Evolutionary conservation across 2,797 vertebrate genomes (phyloP).

Genomic region (Craterocephalus amniculus): DNA sequence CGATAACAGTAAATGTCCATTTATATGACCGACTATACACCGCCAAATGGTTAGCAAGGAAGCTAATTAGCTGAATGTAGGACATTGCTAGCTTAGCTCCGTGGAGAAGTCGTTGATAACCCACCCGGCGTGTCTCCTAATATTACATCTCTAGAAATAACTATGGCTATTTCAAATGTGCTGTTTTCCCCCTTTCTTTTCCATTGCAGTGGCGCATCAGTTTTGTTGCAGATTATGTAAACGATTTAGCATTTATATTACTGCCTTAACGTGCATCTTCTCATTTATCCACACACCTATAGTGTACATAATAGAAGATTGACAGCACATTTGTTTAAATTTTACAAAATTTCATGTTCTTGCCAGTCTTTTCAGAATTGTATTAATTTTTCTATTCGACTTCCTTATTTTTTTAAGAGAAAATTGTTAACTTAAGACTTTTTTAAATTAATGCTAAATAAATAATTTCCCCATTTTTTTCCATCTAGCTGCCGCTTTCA

Average conservation of each 20-base stretch:
- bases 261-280: slow-evolving; percentile 9
- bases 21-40: slow-evolving; percentile 24
- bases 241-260: slow-evolving; percentile 10
- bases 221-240: background rate
- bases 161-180: background rate
- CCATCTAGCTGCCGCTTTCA: background rate
- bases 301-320: background rate
- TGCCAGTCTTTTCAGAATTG: too few relatives aligned
- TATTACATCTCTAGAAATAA: slow-evolving; percentile 6
- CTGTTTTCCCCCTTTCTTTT: rapidly evolving
- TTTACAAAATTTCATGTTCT: background rate
- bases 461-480: background rate
- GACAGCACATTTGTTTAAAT: background rate
- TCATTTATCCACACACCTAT: slow-evolving; percentile 12
- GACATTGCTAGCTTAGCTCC: slow-evolving; percentile 70
- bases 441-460: background rate
- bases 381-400: too few relatives aligned
- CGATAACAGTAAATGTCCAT: slow-evolving; percentile 6
- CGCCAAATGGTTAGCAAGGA: slow-evolving; percentile 63
- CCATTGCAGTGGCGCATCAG: rapidly evolving
- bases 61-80: slow-evolving; percentile 72
- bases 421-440: background rate
- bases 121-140: slow-evolving; percentile 33
- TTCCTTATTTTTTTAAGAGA: background rate
- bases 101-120: slow-evolving; percentile 25